Base-by-base conservation (phyloP, 2,888 invertebrate genomes). In the Andricus curvator region DNA sequence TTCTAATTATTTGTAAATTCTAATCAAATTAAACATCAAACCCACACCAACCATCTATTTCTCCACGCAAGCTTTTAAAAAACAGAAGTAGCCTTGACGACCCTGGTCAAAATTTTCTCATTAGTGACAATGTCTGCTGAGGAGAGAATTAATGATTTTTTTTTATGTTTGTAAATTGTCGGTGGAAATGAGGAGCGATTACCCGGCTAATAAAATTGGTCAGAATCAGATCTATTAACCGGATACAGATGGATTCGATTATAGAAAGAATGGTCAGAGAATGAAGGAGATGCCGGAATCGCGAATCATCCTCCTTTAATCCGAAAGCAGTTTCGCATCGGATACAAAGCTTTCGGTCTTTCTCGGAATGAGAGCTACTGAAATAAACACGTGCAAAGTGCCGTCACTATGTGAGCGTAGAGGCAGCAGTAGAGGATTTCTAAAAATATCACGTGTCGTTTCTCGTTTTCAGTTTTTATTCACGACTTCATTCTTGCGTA, bases 301-400 rank as follows among this genome's bases (percentile, higher is more conserved):
- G 0, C 44, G 44, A 44, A 44, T 70, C 25, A 48, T 33, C 51
- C 15, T 33, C n/a, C 8, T 68, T 37, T 25, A 17, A 37, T 68
- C 13, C 25, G 62, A 74, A 67, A 56, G 22, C 77, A 64, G 37
- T 62, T 77, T 44, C 22, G 17, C 62, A 22, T 44, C 41, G 22
- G 17, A 77, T 79, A 81, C 85, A 81, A 88, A 88, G 86, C 81
- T 85, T 85, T 85, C 74, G 83, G 84, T 84, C 86, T 87, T 88
- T 87, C 88, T 79, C 78, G 85, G 87, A 85, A 87, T 83, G 84
- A 83, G 86, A 87, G 82, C 84, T 86, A 85, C 89, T 87, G 88
- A 89, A 89, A 90, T 90, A 90, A 90, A 90, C 90, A 89, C 89
- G 89, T 89, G 89, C 85, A 84, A 83, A 84, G 86, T 90, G 90